Conservation (phyloP, 2,888 invertebrate genomes). For the Seladonia tumulorum region DNA sequence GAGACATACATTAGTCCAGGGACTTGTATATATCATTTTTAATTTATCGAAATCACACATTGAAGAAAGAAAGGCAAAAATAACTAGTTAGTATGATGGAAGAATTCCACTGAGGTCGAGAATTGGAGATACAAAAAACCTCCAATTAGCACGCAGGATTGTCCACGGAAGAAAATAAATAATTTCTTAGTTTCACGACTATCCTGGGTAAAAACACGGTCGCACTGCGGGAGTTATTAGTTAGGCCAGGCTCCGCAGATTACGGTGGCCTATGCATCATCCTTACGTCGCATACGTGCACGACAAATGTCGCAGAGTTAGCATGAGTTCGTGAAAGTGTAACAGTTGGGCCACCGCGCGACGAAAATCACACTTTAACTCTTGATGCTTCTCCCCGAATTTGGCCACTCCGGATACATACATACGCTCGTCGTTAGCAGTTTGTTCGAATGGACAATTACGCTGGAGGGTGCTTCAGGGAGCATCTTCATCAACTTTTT, state of each 20-base stretch:
- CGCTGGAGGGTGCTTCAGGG: neutral
- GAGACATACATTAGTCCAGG: too few species aligned
- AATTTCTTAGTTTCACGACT: neutral
- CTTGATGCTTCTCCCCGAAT: neutral
- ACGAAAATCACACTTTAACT: conserved; percentile 14
- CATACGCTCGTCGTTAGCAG: neutral
- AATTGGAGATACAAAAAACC: too few species aligned
- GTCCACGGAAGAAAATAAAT: neutral
- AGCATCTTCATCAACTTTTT: neutral
- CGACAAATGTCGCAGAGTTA: conserved; percentile 9
- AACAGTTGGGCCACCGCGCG: conserved; percentile 7
- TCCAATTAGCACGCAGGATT: too few species aligned
- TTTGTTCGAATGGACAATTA: neutral
- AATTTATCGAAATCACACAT: too few species aligned
- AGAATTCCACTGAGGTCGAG: too few species aligned
- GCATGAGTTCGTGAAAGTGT: neutral
- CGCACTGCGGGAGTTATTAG: neutral
- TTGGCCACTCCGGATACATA: neutral
- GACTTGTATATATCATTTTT: too few species aligned
- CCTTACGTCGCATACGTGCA: neutral
- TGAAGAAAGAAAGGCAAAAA: too few species aligned
- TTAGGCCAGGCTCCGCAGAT: neutral
- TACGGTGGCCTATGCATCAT: conserved; percentile 1
- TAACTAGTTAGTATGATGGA: too few species aligned
- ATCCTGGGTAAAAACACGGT: neutral